phyloP scores from a whole-genome alignment of 1,140 invertebrate species.

The Euborellia annulipes region DNA sequence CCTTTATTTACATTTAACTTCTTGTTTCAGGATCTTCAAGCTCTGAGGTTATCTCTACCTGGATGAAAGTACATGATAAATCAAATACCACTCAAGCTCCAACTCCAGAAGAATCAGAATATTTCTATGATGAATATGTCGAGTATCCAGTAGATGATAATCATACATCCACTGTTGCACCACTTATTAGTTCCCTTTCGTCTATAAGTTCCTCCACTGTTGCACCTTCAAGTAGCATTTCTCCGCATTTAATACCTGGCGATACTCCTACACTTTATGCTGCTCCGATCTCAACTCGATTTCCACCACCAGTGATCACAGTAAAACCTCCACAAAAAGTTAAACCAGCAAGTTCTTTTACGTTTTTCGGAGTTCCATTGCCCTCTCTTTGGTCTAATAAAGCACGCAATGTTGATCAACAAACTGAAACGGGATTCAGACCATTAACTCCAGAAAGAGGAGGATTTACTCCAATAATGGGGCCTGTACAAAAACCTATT shows the following conservation, averaged over 20 bases:
- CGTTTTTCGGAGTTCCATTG: constrained; percentile 68
- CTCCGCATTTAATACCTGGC: constrained; percentile 31
- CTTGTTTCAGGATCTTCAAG: constrained; percentile 12
- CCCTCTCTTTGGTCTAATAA: constrained; percentile 23
- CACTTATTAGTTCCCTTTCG: background rate
- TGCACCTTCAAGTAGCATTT: constrained; percentile 19
- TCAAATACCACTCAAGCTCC: constrained; percentile 21
- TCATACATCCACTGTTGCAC: background rate
- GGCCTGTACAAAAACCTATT: no score
- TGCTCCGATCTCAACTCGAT: constrained; percentile 17
- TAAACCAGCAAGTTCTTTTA: constrained; percentile 36
- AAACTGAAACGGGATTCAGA: no score
- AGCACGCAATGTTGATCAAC: no score
- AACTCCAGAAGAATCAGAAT: constrained; percentile 52
- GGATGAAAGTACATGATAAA: constrained; percentile 28
- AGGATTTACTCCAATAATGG: no score
- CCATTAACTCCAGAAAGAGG: no score
- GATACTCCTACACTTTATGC: constrained; percentile 51
- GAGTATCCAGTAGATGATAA: constrained; percentile 39
- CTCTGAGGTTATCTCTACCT: constrained; percentile 33
- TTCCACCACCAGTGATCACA: constrained; percentile 16
- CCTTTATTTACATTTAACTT: no score
- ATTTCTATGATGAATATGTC: constrained; percentile 64
- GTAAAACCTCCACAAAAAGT: no score
- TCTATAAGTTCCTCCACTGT: background rate